Percentiles rank a stretch among this genome's conserved stretches.
Conservation (phyloP, 1,140 invertebrate species). For the Drosophila lacteicornis region DNA sequence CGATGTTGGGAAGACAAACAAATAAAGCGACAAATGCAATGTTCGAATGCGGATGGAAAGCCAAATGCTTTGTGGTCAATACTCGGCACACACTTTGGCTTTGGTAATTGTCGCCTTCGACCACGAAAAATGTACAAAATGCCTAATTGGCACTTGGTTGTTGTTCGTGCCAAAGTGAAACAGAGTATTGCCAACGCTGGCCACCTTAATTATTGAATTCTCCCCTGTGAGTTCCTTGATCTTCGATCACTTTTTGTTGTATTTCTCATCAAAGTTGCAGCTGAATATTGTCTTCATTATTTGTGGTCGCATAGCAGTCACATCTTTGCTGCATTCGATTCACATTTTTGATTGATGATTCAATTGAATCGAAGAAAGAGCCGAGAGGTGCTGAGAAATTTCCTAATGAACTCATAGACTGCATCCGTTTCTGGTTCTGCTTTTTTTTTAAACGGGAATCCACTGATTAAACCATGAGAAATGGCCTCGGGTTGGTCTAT, state of each 20-base stretch:
- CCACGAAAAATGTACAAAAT: constrained; percentile 67
- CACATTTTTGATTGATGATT: constrained; percentile 42
- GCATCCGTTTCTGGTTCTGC: constrained; percentile 34
- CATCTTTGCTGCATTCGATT: constrained; percentile 27
- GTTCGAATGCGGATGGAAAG: constrained; percentile 40
- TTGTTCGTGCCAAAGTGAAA: not conserved
- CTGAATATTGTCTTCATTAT: constrained; percentile 27
- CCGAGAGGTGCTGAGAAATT: constrained; percentile 13
- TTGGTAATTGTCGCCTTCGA: constrained; percentile 69
- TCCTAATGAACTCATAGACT: constrained; percentile 39
- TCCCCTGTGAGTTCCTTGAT: constrained; percentile 7
- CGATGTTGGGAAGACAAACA: constrained; percentile 43
- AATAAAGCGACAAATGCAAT: constrained; percentile 57
- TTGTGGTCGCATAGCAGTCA: constrained; percentile 18
- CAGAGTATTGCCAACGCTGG: constrained; percentile 7
- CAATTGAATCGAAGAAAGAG: constrained; percentile 1
- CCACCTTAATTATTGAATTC: constrained; percentile 35
- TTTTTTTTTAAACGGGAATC: not conserved
- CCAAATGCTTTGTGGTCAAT: constrained; percentile 61
- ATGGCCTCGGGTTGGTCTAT: constrained; percentile 39
- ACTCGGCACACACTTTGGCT: constrained; percentile 26
- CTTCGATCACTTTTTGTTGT: constrained; percentile 23
- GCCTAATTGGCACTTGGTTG: constrained; percentile 71
- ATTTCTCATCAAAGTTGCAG: constrained; percentile 18
- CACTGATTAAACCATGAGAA: constrained; percentile 55